These are phyloP conservation scores for Dryocosmus kuriphilus DNA, from an alignment of 2,888 invertebrate species.

Conservation along the genomic window DNA sequence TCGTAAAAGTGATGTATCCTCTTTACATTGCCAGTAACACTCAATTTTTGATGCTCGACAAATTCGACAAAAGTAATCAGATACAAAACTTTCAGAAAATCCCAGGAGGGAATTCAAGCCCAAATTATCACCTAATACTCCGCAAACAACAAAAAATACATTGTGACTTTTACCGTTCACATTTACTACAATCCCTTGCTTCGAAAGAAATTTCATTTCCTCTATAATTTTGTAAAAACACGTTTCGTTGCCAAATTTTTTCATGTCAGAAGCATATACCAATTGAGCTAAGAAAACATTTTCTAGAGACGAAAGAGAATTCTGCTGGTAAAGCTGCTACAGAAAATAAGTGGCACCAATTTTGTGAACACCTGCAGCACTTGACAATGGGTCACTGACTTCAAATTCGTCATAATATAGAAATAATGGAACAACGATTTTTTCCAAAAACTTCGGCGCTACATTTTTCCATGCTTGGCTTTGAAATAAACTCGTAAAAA, in stretches of 20 bases:
- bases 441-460: neutral
- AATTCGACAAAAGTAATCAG: too few relatives aligned
- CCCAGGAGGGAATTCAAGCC: neutral
- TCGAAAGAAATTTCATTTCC: slow-evolving; percentile 3
- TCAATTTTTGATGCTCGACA: too few relatives aligned
- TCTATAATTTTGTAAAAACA: neutral
- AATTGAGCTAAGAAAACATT: slow-evolving; percentile 46
- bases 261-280: slow-evolving; percentile 39
- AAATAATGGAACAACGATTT: slow-evolving; percentile 40
- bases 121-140: slow-evolving; percentile 16
- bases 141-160: neutral
- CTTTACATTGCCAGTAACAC: too few relatives aligned
- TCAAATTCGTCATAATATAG: slow-evolving; percentile 39
- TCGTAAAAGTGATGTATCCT: too few relatives aligned
- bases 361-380: slow-evolving; percentile 44
- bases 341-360: slow-evolving; percentile 48
- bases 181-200: neutral
- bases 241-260: slow-evolving; percentile 42
- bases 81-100: neutral
- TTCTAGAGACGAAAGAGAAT: slow-evolving; percentile 36
- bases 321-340: slow-evolving; percentile 46
- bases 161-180: neutral
- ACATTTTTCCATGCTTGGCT: slow-evolving; percentile 51
- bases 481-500: slow-evolving; percentile 9
- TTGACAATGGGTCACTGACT: slow-evolving; percentile 39